These are phyloP conservation scores for Mormoops blainvillei DNA, from an alignment of 2,113 vertebrate species.

Conservation along the genomic window DNA sequence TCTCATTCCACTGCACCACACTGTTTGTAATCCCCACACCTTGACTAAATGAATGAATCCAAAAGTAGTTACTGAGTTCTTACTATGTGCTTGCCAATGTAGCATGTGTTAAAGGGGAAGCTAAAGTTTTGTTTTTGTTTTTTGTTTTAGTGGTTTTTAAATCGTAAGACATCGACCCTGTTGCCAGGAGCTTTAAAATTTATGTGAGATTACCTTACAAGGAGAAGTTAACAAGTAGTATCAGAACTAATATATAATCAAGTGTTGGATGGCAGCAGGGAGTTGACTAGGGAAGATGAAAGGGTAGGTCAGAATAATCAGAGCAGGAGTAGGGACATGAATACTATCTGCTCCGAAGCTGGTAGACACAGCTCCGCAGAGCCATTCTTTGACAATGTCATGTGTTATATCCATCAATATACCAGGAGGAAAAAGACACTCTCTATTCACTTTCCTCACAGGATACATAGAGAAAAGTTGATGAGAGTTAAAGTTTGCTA, in stretches of 20 bases:
- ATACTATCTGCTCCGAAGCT: background rate
- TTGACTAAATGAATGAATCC: background rate
- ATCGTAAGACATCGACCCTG: background rate
- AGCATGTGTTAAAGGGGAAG: background rate
- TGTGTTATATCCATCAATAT: background rate
- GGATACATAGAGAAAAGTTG: background rate
- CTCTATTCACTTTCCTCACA: background rate
- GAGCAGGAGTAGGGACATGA: background rate
- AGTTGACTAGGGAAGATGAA: background rate
- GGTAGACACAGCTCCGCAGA: background rate
- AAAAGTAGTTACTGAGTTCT: background rate
- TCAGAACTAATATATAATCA: background rate
- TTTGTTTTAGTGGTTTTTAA: background rate
- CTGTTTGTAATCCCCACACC: background rate
- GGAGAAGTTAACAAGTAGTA: background rate
- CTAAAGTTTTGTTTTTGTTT: slow-evolving; percentile 1
- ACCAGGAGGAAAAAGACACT: background rate
- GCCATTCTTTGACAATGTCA: background rate
- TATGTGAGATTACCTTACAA: background rate
- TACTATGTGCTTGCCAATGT: background rate
- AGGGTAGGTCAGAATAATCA: background rate
- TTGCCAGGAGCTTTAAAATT: background rate
- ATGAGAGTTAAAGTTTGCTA: background rate
- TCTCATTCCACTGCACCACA: background rate
- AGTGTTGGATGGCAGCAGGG: background rate